These are phyloP conservation scores for Melitaea cinxia DNA, from an alignment of 1,140 invertebrate species.

Conservation along the genomic window DNA sequence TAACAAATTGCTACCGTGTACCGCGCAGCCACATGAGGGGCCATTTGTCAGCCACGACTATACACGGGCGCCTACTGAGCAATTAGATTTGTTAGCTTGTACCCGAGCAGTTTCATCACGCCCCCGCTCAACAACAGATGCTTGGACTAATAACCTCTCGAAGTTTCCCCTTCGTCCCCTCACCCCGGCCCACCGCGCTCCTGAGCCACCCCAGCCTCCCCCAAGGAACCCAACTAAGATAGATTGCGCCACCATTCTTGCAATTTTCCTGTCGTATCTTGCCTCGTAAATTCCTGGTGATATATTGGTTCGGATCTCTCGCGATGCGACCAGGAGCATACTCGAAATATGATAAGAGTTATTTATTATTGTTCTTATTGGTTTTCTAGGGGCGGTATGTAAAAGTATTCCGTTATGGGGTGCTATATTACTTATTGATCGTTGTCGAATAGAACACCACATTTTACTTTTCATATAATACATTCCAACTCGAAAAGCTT, in stretches of 20 bases:
- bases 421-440: constrained; percentile 48
- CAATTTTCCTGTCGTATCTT: constrained; percentile 90
- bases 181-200: constrained; percentile 48
- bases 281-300: constrained; percentile 88
- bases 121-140: constrained; percentile 82
- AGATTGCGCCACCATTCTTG: constrained; percentile 90
- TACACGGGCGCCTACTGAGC: constrained; percentile 79
- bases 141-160: constrained; percentile 83
- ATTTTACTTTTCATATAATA: constrained; percentile 32
- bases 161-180: constrained; percentile 74
- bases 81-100: constrained; percentile 82
- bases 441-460: constrained; percentile 25
- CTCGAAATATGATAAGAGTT: constrained; percentile 82
- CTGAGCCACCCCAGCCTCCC: constrained; percentile 72
- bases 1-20: constrained; percentile 69
- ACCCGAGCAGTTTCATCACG: constrained; percentile 78
- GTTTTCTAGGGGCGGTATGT: constrained; percentile 72
- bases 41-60: constrained; percentile 72
- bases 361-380: constrained; percentile 82
- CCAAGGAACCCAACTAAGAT: constrained; percentile 83
- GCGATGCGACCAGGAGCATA: constrained; percentile 83
- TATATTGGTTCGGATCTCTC: constrained; percentile 87
- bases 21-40: constrained; percentile 66
- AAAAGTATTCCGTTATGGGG: constrained; percentile 59
- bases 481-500: constrained; percentile 40